Evolutionary conservation across 2,797 vertebrate genomes (phyloP).

Genomic region (Catamblyrhynchus diadema): DNA sequence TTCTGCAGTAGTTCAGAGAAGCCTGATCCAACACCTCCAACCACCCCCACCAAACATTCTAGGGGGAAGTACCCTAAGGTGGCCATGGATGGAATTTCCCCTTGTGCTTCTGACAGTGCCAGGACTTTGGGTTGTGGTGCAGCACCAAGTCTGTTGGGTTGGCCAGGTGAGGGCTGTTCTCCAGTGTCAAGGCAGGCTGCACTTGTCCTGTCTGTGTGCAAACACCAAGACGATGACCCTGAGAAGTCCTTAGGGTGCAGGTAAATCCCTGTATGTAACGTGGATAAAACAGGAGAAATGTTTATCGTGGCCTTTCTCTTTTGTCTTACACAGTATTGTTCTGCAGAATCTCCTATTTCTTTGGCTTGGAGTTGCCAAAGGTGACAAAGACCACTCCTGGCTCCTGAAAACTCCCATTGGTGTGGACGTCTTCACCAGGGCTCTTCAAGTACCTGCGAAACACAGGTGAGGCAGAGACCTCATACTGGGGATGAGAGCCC

Average conservation of each 20-base stretch:
- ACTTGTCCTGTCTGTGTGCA: not conserved
- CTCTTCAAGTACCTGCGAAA: slow-evolving; percentile 70
- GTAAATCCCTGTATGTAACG: not conserved
- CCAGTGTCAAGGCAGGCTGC: not conserved
- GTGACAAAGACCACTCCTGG: slow-evolving; percentile 64
- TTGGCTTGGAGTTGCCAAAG: slow-evolving; percentile 65
- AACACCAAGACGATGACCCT: not conserved
- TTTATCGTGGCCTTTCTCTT: not conserved
- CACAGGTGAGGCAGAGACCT: slow-evolving; percentile 74
- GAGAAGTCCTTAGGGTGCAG: slow-evolving; percentile 13
- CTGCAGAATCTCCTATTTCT: slow-evolving; percentile 38
- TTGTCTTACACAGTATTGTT: not conserved
- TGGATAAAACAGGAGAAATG: not conserved
- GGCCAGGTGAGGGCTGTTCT: not conserved
- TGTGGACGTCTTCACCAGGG: slow-evolving; percentile 55
- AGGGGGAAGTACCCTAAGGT: not conserved
- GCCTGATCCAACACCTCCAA: fast-evolving
- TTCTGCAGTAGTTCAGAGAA: slow-evolving; percentile 7
- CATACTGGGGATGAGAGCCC: slow-evolving; percentile 62
- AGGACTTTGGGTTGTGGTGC: not conserved
- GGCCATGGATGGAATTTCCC: slow-evolving; percentile 27
- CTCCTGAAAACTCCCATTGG: slow-evolving; percentile 65
- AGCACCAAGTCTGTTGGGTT: not conserved
- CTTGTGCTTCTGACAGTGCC: slow-evolving; percentile 38
- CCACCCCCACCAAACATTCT: not conserved